These are phyloP conservation scores for Tarsius wallacei DNA, from an alignment of 2,797 vertebrate species.

Conservation along the genomic window DNA sequence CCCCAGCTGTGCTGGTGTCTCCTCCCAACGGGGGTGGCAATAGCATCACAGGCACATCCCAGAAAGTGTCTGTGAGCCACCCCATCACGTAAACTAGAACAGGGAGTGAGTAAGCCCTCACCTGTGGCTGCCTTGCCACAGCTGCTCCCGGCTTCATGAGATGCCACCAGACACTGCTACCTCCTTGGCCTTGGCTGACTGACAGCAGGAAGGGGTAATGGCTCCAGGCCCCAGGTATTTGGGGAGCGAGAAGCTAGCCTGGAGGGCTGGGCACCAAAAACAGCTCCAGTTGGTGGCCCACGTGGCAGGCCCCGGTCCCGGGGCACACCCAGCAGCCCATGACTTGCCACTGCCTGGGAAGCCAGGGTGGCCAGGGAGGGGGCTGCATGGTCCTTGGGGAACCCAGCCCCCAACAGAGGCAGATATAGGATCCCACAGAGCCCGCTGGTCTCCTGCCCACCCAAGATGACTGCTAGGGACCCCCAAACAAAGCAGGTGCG, in stretches of 20 bases:
- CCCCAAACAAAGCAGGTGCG: neutral
- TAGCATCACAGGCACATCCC: too few relatives aligned
- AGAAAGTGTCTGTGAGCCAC: conserved; percentile 77
- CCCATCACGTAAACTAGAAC: conserved; percentile 37
- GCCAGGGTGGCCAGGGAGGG: neutral
- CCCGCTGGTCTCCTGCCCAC: neutral
- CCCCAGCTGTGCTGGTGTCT: conserved; percentile 62
- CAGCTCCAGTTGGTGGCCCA: conserved; percentile 84
- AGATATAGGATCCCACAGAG: neutral
- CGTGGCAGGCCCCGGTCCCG: conserved; percentile 68
- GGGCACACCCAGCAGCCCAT: accelerated
- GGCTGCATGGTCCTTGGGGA: neutral
- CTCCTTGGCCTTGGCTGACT: conserved; percentile 59
- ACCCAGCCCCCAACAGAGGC: neutral
- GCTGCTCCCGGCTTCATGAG: conserved; percentile 24
- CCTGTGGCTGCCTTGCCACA: neutral
- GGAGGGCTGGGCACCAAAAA: conserved; percentile 78
- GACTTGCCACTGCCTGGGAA: neutral
- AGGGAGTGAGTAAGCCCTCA: conserved; percentile 73
- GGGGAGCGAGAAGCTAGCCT: conserved; percentile 78
- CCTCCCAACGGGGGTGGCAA: too few relatives aligned
- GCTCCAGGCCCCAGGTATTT: conserved; percentile 84
- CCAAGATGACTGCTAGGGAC: neutral
- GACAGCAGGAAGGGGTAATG: conserved; percentile 74
- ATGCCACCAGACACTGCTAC: conserved; percentile 74